phyloP scores from a whole-genome alignment of 2,797 vertebrate genomes.

The Chromis chromis region DNA sequence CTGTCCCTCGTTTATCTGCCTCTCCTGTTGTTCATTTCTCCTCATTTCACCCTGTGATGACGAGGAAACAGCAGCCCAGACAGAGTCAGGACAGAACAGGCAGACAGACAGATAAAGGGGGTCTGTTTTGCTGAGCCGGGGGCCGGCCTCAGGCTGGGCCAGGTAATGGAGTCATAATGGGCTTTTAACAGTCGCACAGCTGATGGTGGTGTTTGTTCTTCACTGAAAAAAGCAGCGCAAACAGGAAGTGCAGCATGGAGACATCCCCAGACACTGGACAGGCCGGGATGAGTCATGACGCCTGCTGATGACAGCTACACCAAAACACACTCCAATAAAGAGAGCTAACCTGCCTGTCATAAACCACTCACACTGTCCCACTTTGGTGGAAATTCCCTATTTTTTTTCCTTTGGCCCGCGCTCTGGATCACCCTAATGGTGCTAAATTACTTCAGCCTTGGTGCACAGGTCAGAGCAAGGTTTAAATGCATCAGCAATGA shows the following conservation, averaged over 20 bases:
- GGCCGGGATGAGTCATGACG: constrained; percentile 55
- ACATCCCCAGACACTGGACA: constrained; percentile 65
- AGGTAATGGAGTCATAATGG: constrained; percentile 83
- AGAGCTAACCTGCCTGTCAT: constrained; percentile 46
- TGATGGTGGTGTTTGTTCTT: constrained; percentile 78
- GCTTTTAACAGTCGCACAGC: constrained; percentile 77
- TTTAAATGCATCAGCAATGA: constrained; percentile 48
- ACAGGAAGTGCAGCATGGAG: constrained; percentile 73
- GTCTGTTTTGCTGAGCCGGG: constrained; percentile 44
- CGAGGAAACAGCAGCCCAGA: constrained; percentile 55
- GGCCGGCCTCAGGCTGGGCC: constrained; percentile 41
- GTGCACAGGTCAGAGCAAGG: constrained; percentile 33
- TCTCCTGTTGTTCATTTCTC: constrained; percentile 25
- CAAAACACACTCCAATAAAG: constrained; percentile 62
- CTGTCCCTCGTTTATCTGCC: neutral
- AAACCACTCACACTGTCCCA: constrained; percentile 57
- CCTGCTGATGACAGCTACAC: constrained; percentile 60
- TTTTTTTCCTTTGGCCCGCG: constrained; percentile 31
- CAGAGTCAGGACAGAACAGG: constrained; percentile 42
- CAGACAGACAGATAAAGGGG: constrained; percentile 44
- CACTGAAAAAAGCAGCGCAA: constrained; percentile 71
- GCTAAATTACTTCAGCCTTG: constrained; percentile 54
- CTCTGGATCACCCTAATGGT: constrained; percentile 48
- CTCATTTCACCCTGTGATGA: constrained; percentile 31
- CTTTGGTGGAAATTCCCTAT: constrained; percentile 53